These are phyloP conservation scores for Apteryx owenii DNA, from an alignment of 2,113 vertebrate genomes.

Conservation along the genomic window DNA sequence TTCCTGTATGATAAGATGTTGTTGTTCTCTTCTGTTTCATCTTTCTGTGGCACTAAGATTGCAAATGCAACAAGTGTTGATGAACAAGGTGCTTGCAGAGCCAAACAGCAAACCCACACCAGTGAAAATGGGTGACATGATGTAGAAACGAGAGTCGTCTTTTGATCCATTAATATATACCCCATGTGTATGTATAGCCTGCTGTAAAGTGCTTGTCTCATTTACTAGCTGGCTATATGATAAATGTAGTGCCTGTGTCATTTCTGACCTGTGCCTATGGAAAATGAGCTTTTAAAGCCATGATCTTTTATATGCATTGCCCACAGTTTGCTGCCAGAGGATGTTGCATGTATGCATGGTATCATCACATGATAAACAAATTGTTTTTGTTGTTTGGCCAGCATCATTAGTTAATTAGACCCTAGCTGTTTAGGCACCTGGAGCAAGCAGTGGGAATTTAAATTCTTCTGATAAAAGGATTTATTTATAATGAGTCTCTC, in stretches of 20 bases:
- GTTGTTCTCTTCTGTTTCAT: constrained; percentile 41
- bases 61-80: constrained; percentile 24
- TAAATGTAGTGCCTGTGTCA: not conserved
- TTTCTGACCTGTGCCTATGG: not conserved
- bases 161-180: not conserved
- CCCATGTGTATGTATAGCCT: not conserved
- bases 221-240: not conserved
- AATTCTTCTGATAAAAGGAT: constrained; percentile 69
- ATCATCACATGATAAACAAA: constrained; percentile 22
- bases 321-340: not conserved
- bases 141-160: not conserved
- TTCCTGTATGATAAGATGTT: constrained; percentile 36
- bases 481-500: constrained; percentile 67
- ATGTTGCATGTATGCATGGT: not conserved
- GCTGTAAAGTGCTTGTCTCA: not conserved
- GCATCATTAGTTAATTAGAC: constrained; percentile 69
- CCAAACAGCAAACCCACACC: not conserved
- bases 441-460: constrained; percentile 52
- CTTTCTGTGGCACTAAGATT: not conserved
- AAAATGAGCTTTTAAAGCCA: constrained; percentile 11
- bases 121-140: not conserved
- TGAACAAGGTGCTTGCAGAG: not conserved
- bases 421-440: constrained; percentile 57
- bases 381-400: constrained; percentile 22
- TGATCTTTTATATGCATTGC: not conserved